Conservation (phyloP, 2,797 vertebrate genomes). For the Coranthus polyacanthus region DNA sequence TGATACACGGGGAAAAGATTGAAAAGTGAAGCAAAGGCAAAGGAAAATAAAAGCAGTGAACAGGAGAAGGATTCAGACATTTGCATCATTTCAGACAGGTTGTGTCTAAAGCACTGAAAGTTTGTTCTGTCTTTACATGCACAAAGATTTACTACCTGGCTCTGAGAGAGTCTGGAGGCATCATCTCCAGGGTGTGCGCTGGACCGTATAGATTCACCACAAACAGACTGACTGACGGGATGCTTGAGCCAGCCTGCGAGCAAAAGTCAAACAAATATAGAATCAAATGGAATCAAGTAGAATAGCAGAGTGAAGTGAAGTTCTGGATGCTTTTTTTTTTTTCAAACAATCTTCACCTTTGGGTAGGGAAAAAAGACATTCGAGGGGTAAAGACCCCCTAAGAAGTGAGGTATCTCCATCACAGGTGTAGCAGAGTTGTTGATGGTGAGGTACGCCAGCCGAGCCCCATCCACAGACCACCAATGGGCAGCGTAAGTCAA, state of each 20-base stretch:
- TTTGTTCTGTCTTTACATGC: conserved; percentile 38
- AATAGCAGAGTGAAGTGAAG: neutral
- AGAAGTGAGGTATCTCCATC: conserved; percentile 89
- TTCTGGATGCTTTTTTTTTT: conserved; percentile 20
- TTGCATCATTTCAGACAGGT: conserved; percentile 33
- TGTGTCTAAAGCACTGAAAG: conserved; percentile 12
- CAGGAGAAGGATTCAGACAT: conserved; percentile 4
- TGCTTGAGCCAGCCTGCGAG: conserved; percentile 86
- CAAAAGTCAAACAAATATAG: conserved; percentile 21
- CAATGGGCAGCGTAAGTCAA: conserved; percentile 83
- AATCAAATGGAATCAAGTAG: conserved; percentile 5
- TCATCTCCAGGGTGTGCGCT: conserved; percentile 87
- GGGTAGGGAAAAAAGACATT: conserved; percentile 86
- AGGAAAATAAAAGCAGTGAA: neutral
- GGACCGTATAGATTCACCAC: conserved; percentile 89
- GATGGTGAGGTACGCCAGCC: conserved; percentile 87
- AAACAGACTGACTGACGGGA: conserved; percentile 87
- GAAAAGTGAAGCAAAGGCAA: conserved; percentile 14
- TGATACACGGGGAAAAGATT: conserved; percentile 16
- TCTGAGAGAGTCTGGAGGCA: conserved; percentile 84
- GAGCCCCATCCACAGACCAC: conserved; percentile 88
- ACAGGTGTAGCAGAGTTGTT: conserved; percentile 88
- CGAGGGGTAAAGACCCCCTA: conserved; percentile 87
- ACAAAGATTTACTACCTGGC: conserved; percentile 75
- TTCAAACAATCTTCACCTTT: conserved; percentile 78